A percentile compares a stretch with the other conserved stretches of the same genome.
Conservation (phyloP, 2,797 vertebrate genomes). For the Neostethus bicornis region DNA sequence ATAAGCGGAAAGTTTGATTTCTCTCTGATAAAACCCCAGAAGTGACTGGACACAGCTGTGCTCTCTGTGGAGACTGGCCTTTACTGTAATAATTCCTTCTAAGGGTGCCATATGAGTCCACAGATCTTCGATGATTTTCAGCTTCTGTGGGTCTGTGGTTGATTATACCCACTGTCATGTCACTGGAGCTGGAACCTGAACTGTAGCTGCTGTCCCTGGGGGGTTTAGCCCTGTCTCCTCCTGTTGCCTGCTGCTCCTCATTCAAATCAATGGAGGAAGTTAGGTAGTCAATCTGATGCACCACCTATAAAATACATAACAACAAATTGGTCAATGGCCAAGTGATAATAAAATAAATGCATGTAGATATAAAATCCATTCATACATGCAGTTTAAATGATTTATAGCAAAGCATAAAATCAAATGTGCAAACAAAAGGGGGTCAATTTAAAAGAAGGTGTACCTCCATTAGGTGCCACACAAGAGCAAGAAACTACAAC, state of each 20-base stretch:
- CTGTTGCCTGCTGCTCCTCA: conserved; percentile 48
- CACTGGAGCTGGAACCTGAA: conserved; percentile 61
- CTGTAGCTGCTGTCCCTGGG: conserved; percentile 56
- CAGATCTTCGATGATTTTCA: conserved; percentile 22
- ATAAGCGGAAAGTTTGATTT: conserved; percentile 24
- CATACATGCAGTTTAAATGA: too few species aligned
- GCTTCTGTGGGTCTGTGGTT: conserved; percentile 28
- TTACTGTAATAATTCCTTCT: conserved; percentile 27
- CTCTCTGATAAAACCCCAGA: conserved; percentile 37
- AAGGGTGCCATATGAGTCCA: conserved; percentile 16
- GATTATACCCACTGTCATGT: conserved; percentile 35
- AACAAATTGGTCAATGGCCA: not conserved
- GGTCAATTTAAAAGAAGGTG: not conserved
- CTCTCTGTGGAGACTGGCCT: conserved; percentile 39
- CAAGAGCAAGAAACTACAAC: too few species aligned
- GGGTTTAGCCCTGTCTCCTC: conserved; percentile 37
- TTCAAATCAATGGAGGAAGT: conserved; percentile 77
- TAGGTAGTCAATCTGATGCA: conserved; percentile 81
- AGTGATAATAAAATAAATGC: too few species aligned
- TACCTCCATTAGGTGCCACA: too few species aligned
- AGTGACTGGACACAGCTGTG: conserved; percentile 26
- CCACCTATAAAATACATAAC: conserved; percentile 70
- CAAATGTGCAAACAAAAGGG: not conserved
- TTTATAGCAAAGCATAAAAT: not conserved
- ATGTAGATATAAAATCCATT: too few species aligned